These are phyloP conservation scores for Amblyopsis rosae DNA, from an alignment of 2,113 vertebrate genomes.

Conservation along the genomic window DNA sequence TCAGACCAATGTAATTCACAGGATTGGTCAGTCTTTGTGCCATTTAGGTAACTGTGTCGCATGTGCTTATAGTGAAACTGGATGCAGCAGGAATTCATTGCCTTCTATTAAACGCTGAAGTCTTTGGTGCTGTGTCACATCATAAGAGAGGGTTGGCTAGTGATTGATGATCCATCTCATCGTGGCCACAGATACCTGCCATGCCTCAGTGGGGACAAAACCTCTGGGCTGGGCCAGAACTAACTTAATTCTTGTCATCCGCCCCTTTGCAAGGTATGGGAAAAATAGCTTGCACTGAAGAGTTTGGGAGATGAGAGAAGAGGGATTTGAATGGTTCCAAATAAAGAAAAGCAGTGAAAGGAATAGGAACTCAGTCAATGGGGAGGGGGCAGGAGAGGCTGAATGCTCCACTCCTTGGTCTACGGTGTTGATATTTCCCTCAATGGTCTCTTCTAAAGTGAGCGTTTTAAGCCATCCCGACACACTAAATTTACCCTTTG, in stretches of 20 bases:
- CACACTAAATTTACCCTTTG: slow-evolving; percentile 85
- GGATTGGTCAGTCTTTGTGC: too few relatives aligned
- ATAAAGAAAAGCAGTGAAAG: slow-evolving; percentile 80
- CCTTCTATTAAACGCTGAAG: slow-evolving; percentile 18
- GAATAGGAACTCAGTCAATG: slow-evolving; percentile 80
- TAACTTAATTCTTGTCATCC: slow-evolving; percentile 81
- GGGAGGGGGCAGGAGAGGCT: slow-evolving; percentile 76
- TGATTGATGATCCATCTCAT: slow-evolving; percentile 79
- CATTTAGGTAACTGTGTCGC: too few relatives aligned
- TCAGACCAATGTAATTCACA: background rate
- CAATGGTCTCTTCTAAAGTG: slow-evolving; percentile 82
- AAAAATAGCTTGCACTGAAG: slow-evolving; percentile 77
- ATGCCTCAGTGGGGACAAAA: slow-evolving; percentile 74
- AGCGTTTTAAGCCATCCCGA: slow-evolving; percentile 81
- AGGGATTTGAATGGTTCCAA: slow-evolving; percentile 74
- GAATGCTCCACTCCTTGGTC: slow-evolving; percentile 82
- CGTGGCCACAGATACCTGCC: slow-evolving; percentile 75
- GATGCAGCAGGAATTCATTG: background rate
- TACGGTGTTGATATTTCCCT: slow-evolving; percentile 81
- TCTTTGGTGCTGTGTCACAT: slow-evolving; percentile 26
- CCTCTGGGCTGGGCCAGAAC: slow-evolving; percentile 78
- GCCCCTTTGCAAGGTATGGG: slow-evolving; percentile 86
- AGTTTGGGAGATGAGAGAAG: slow-evolving; percentile 81
- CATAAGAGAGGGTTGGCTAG: slow-evolving; percentile 51
- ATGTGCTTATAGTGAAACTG: background rate